Conservation (phyloP, 2,113 vertebrate genomes). For the Chloebia gouldiae region DNA sequence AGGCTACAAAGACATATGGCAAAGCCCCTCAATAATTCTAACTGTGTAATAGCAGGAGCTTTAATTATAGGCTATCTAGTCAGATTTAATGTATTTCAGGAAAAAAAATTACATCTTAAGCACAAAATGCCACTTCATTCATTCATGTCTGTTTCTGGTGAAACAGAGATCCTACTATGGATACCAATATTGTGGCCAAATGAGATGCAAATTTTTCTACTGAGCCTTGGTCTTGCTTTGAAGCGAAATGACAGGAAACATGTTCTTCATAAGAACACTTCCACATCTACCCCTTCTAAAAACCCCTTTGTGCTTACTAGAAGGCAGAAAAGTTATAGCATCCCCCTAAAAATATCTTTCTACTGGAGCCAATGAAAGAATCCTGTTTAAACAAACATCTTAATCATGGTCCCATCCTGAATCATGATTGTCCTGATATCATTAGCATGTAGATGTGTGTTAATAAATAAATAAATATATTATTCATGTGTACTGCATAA, state of each 20-base stretch:
- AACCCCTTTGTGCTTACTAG: neutral
- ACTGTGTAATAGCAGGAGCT: neutral
- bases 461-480: neutral
- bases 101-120: neutral
- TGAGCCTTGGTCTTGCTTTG: neutral
- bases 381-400: neutral
- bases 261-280: neutral
- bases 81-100: neutral
- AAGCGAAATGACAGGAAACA: neutral
- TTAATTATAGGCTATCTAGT: neutral
- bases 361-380: neutral
- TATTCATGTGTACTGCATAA: neutral
- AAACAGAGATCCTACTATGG: neutral
- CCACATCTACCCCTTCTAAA: neutral
- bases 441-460: neutral
- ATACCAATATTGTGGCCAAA: neutral
- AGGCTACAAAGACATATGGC: neutral
- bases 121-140: neutral
- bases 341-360: fast-evolving
- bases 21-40: constrained; percentile 35
- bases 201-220: neutral
- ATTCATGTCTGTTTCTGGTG: neutral
- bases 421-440: neutral
- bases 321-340: neutral
- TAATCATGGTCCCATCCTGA: neutral